A percentile compares a stretch with the other conserved stretches of the same genome.
Evolutionary conservation across 2,113 vertebrate genomes (phyloP).

Genomic region (Periophthalmus modestus): DNA sequence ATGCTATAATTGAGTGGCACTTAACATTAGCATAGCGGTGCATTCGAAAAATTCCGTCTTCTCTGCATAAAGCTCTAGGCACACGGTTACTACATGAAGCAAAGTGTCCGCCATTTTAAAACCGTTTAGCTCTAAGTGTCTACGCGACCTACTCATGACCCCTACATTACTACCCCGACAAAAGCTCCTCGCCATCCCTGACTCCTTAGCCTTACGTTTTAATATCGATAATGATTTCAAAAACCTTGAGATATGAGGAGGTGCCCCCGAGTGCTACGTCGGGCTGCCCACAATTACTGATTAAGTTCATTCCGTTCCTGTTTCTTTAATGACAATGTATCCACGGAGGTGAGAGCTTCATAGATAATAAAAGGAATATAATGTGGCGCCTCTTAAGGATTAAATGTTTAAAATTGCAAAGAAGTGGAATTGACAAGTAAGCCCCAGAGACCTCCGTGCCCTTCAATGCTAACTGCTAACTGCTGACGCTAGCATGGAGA

Average conservation of each 20-base stretch:
- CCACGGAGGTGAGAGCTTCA: conserved; percentile 42
- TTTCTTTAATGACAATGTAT: conserved; percentile 63
- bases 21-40: conserved; percentile 11
- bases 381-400: conserved; percentile 55
- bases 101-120: conserved; percentile 41
- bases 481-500: conserved; percentile 46
- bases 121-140: conserved; percentile 40
- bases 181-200: conserved; percentile 26
- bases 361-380: conserved; percentile 57
- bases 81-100: background rate
- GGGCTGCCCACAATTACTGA: conserved; percentile 46
- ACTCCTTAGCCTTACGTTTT: conserved; percentile 38
- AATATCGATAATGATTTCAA: conserved; percentile 64
- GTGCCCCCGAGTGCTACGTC: conserved; percentile 36
- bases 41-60: background rate
- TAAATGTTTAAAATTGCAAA: conserved; percentile 57
- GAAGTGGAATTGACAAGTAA: conserved; percentile 52
- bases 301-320: conserved; percentile 34
- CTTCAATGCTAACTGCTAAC: conserved; percentile 46
- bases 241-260: conserved; percentile 48
- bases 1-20: conserved; percentile 5
- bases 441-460: conserved; percentile 52
- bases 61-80: conserved; percentile 5
- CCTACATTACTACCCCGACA: conserved; percentile 39
- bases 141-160: conserved; percentile 44